These are phyloP conservation scores for Leptoteleia sp. DNA, from an alignment of 1,140 invertebrate species.

Conservation along the genomic window DNA sequence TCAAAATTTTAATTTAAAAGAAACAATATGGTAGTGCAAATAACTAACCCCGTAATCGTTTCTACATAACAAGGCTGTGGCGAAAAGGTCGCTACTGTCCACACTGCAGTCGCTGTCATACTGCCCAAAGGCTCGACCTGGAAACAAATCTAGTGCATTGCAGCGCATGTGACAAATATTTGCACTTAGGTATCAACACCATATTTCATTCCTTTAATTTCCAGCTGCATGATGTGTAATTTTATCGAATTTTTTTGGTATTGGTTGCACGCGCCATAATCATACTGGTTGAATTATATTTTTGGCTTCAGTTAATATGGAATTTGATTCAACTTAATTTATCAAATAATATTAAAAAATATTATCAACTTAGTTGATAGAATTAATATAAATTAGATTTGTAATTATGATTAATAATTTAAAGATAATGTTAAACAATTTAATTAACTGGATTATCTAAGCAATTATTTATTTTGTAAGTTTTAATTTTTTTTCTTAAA, in stretches of 20 bases:
- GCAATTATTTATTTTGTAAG: too few relatives aligned
- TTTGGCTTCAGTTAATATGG: too few relatives aligned
- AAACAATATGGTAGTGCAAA: constrained; percentile 68
- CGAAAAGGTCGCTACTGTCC: constrained; percentile 82
- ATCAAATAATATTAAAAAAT: too few relatives aligned
- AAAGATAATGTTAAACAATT: too few relatives aligned
- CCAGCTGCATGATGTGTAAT: constrained; percentile 26
- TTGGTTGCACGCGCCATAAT: constrained; percentile 20
- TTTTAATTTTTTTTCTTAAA: too few relatives aligned
- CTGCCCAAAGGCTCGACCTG: constrained; percentile 79
- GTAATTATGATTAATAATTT: too few relatives aligned
- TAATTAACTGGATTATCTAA: too few relatives aligned
- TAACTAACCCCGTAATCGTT: constrained; percentile 79
- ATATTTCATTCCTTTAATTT: constrained; percentile 70
- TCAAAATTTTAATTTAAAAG: constrained; percentile 35
- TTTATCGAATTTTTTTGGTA: too few relatives aligned
- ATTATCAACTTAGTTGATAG: too few relatives aligned
- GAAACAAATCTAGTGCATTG: constrained; percentile 81
- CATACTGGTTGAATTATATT: too few relatives aligned
- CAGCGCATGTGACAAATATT: constrained; percentile 82
- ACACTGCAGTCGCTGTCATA: constrained; percentile 82
- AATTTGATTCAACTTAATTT: too few relatives aligned
- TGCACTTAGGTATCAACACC: constrained; percentile 81
- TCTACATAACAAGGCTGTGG: constrained; percentile 81
- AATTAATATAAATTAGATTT: too few relatives aligned